Base-by-base conservation (phyloP, 2,113 vertebrate genomes). In the Amphiprion ocellaris region DNA sequence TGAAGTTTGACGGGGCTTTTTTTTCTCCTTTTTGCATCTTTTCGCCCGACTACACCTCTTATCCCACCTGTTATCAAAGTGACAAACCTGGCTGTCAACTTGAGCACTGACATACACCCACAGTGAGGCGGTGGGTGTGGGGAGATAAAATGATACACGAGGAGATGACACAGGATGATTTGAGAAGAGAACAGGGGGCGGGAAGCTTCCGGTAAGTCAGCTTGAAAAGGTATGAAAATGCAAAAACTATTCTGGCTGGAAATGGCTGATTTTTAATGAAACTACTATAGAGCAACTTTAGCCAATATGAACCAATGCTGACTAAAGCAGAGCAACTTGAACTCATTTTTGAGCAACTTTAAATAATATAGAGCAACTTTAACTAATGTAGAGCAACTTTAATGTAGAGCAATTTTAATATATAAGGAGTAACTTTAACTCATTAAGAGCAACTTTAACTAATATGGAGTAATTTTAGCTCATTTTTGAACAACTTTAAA, bases 11-110 rank as follows among this genome's bases (percentile, higher is more conserved):
- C 5, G 0, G 63, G 14, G 6, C 12, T 6, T 17, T 67, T 15
- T 19, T 10, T 54, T 30, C 17, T 0, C 65, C 62, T 67, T 11
- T n/a, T 23, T 58, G 30, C 17, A 44, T 64, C 12, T 19, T 69
- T 75, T 53, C 28, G n/a, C 64, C 55, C 0, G 52, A 59, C 14
- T 19, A 37, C 30, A 37, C 77, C 21, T 79, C 71, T 87, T 70
- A 71, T 79, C 75, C 77, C 60, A 78, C 77, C 69, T 80, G 77
- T 61, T 83, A 52, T 89, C 64, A 78, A 72, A 69, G 74, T 56
- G 76, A 75, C 66, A 83, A 81, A 81, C 67, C 44, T 81, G 68
- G 74, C 76, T 8, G 46, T 69, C 52, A 79, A 62, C 49, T 66
- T 4, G 28, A 77, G 62, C 67, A 16, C 10, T 3, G 56, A 63